Evolutionary conservation across 2,888 invertebrate genomes (phyloP), one percentile per base, ranked within the genome.

Genomic region (Palloptera scutellata): DNA sequence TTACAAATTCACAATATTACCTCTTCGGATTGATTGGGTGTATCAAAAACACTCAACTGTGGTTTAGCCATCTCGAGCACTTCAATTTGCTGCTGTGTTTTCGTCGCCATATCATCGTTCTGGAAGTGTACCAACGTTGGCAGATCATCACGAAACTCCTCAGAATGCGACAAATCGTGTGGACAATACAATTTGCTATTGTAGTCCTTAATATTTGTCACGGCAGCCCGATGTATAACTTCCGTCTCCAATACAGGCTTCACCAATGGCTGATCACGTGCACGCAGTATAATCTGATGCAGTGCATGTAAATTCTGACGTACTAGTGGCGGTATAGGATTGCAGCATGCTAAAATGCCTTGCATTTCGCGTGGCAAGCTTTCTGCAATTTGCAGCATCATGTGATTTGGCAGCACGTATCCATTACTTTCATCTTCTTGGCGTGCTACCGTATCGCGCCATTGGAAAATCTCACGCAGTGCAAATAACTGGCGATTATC

Each of bases 391-490:
- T 95, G 91, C 64, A 98, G 81, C 85, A 99, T 83, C 97, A 97
- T 97, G 84, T 98, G 97, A 85, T 97, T 97, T 0, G 98, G 98
- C 67, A 99, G 86, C 58, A 99, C 92, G 85, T 95, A 98, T 88
- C 90, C 91, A 53, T 89, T 88, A 81, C 97, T 97, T 84, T 99
- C 98, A 84, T 99, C 99, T 79, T 96, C 92, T 64, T 87, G 84
- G 41, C 98, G 86, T 0, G 97, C 96, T 8, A 91, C 87, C 15
- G 86, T 79, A 84, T 99, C 97, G 57, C 99, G 88, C 98, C 98
- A 99, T 61, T 87, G 87, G 83, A 91, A 96, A 13, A 98, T 84
- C 76, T 92, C 88, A 73, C 89, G 89, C 43, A 98, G 86, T 0
- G 97, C 97, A 77, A 88, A 89, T 81, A 96, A 81, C 83, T 98